phyloP scores from a whole-genome alignment of 2,113 vertebrate species.

The Siphamia tubifer region DNA sequence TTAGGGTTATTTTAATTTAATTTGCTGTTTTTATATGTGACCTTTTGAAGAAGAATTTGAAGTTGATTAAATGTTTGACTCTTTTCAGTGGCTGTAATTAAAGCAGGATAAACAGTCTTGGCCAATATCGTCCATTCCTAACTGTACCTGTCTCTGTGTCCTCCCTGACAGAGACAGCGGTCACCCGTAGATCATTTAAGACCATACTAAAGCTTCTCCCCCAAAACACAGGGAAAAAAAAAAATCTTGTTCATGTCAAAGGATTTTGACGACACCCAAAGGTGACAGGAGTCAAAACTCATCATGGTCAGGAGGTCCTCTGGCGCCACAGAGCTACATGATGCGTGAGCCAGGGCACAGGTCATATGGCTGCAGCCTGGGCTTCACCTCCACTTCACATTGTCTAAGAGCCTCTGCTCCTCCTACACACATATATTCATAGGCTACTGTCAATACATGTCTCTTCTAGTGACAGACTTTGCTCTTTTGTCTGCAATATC shows the following conservation, averaged over 20 bases:
- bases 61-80: too few species aligned
- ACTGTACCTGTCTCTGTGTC: not conserved
- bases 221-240: slow-evolving; percentile 20
- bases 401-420: slow-evolving; percentile 53
- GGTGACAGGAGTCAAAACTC: slow-evolving; percentile 91
- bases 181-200: slow-evolving; percentile 65
- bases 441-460: slow-evolving; percentile 60
- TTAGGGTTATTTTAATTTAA: too few species aligned
- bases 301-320: slow-evolving; percentile 84
- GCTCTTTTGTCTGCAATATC: slow-evolving; percentile 71
- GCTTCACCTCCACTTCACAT: slow-evolving; percentile 83
- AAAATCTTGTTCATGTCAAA: slow-evolving; percentile 63
- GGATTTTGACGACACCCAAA: slow-evolving; percentile 82
- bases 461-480: slow-evolving; percentile 59
- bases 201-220: slow-evolving; percentile 55
- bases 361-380: slow-evolving; percentile 71
- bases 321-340: slow-evolving; percentile 81
- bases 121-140: too few species aligned
- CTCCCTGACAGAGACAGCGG: slow-evolving; percentile 6
- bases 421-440: slow-evolving; percentile 24
- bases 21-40: too few species aligned
- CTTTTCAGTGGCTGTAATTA: too few species aligned
- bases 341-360: slow-evolving; percentile 84
- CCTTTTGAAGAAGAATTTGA: too few species aligned
- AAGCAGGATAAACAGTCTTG: too few species aligned